phyloP scores from a whole-genome alignment of 2,888 invertebrate species.

The Coelinius sp. region DNA sequence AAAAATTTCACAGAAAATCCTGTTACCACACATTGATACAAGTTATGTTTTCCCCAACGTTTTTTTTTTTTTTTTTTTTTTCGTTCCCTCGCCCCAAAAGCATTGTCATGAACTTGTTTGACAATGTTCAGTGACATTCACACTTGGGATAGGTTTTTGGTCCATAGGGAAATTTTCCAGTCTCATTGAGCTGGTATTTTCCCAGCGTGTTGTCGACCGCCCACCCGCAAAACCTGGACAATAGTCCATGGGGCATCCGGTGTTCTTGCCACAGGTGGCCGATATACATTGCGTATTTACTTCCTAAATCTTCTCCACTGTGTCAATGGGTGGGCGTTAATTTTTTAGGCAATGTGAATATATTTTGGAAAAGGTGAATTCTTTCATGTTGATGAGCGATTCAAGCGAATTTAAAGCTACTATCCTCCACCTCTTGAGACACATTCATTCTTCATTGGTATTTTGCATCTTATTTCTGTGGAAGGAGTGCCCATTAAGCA shows the following conservation, averaged over 20 bases:
- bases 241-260: constrained; percentile 64
- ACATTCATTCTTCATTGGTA: too few relatives aligned
- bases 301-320: constrained; percentile 19
- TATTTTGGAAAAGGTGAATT: background rate
- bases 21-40: constrained; percentile 31
- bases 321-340: background rate
- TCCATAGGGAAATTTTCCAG: constrained; percentile 56
- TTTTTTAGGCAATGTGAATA: background rate
- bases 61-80: constrained; percentile 17
- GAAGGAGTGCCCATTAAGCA: too few relatives aligned
- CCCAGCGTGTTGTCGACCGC: constrained; percentile 55
- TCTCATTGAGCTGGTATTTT: constrained; percentile 52
- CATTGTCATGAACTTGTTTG: constrained; percentile 33
- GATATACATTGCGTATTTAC: constrained; percentile 23
- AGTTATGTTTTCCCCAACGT: background rate
- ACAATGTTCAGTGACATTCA: constrained; percentile 8
- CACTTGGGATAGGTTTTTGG: background rate
- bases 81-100: background rate
- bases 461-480: too few relatives aligned
- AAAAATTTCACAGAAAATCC: constrained; percentile 57
- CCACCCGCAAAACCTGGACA: constrained; percentile 56
- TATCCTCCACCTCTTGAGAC: too few relatives aligned
- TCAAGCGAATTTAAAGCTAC: too few relatives aligned
- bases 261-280: constrained; percentile 39
- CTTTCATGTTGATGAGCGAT: background rate